Conservation (phyloP, 2,113 vertebrate species). For the Myrmophylax atrothorax region DNA sequence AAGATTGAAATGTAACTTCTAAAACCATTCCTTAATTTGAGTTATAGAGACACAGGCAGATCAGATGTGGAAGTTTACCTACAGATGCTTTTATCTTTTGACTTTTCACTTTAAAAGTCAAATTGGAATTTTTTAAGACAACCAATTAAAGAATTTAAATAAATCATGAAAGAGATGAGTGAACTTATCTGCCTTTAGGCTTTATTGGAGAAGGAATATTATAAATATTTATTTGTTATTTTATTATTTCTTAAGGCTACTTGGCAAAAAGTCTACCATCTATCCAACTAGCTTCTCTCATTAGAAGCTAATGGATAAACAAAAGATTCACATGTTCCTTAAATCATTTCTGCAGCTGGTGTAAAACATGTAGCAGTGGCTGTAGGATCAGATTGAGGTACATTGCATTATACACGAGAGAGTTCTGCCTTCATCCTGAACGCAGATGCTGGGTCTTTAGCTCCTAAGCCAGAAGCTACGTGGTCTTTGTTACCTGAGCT, state of each 20-base stretch:
- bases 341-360: background rate
- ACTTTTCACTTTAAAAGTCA: constrained; percentile 19
- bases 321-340: background rate
- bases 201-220: background rate
- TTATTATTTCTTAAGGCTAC: background rate
- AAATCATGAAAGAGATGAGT: background rate
- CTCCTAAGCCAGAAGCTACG: background rate
- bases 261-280: background rate
- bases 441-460: background rate
- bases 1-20: background rate
- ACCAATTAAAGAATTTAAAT: constrained; percentile 17
- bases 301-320: background rate
- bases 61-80: background rate
- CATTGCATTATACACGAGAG: background rate
- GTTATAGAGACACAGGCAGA: background rate
- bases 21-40: background rate
- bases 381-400: rapidly evolving
- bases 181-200: background rate
- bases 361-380: background rate
- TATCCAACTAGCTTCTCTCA: background rate
- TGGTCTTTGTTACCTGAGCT: background rate
- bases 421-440: background rate
- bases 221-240: constrained; percentile 43
- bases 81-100: constrained; percentile 7
- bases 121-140: background rate